Percentiles rank a stretch among this genome's conserved stretches.
These are phyloP conservation scores for Lota lota DNA, from an alignment of 2,113 vertebrate genomes.

Conservation along the genomic window DNA sequence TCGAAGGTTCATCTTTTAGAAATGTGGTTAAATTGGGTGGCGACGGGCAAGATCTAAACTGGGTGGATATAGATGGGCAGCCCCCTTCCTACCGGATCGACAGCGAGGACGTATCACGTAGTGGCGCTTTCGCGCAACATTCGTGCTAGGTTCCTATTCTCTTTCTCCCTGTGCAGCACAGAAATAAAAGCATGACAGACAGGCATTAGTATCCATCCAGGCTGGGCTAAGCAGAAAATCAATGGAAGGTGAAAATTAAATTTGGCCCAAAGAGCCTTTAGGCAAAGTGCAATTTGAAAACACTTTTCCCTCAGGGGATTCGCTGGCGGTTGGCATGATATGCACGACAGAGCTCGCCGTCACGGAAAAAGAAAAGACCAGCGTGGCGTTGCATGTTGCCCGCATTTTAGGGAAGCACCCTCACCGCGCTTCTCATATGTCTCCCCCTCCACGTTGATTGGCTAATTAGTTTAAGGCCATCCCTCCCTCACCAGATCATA, in stretches of 20 bases:
- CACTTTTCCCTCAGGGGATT: constrained; percentile 79
- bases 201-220: constrained; percentile 83
- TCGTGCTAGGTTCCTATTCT: constrained; percentile 15
- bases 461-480: constrained; percentile 84
- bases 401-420: constrained; percentile 48
- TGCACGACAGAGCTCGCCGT: constrained; percentile 51
- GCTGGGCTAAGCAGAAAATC: constrained; percentile 84
- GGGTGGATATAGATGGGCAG: constrained; percentile 24
- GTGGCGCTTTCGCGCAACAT: constrained; percentile 22
- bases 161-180: constrained; percentile 23
- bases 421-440: constrained; percentile 74
- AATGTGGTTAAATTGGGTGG: not conserved
- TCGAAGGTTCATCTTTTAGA: constrained; percentile 24
- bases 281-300: constrained; percentile 93
- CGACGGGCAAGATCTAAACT: not conserved
- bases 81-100: constrained; percentile 23
- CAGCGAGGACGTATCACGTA: constrained; percentile 24
- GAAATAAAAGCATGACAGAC: constrained; percentile 59
- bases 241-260: constrained; percentile 95
- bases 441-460: constrained; percentile 73
- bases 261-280: constrained; percentile 92
- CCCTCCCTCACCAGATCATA: constrained; percentile 82
- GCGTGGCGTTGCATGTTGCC: not conserved
- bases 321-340: constrained; percentile 39
- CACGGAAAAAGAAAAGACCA: constrained; percentile 35